Conservation (phyloP, 2,888 invertebrate genomes). For the Cheilosia scutellata region DNA sequence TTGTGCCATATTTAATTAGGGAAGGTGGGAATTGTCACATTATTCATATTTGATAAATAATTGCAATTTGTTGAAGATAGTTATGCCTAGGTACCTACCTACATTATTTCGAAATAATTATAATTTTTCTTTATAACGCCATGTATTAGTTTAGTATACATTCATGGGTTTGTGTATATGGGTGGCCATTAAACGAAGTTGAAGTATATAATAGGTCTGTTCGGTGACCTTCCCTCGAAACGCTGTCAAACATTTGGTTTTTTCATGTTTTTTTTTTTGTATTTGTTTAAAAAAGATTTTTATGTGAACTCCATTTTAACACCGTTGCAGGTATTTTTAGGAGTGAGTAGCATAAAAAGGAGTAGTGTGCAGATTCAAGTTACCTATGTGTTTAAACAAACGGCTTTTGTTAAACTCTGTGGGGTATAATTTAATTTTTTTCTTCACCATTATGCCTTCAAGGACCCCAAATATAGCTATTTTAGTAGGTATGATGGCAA, state of each 20-base stretch:
- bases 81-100: neutral
- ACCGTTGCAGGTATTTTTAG: neutral
- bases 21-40: neutral
- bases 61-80: neutral
- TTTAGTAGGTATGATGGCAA: too few relatives aligned
- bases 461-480: too few relatives aligned
- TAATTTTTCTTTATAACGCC: neutral
- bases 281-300: neutral
- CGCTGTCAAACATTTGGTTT: conserved; percentile 15
- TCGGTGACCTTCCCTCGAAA: conserved; percentile 21
- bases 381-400: neutral
- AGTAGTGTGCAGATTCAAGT: neutral
- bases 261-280: neutral
- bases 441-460: neutral
- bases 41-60: conserved; percentile 2
- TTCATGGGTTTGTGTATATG: neutral
- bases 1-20: conserved; percentile 3
- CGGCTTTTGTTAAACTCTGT: neutral
- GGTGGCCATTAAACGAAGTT: conserved; percentile 1
- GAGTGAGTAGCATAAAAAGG: neutral
- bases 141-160: neutral
- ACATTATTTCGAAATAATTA: neutral
- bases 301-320: neutral
- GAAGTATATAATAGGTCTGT: conserved; percentile 11
- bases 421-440: neutral